Evolutionary conservation across 2,888 invertebrate genomes (phyloP), one percentile per base, ranked within the genome.

Genomic region (Diarsia dahlii): DNA sequence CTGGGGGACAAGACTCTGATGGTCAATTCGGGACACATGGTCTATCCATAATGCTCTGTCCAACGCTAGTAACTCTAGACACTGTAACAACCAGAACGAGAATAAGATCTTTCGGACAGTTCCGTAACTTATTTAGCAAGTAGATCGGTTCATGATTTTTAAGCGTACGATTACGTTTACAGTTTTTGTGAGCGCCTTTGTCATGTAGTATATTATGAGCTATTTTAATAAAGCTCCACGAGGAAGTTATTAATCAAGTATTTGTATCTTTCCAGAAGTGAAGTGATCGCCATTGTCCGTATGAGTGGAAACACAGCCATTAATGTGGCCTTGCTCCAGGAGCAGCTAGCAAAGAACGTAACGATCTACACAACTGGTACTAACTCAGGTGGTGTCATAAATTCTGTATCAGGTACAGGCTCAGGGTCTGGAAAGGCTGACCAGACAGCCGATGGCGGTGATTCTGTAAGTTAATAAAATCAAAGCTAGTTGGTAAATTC

Each of bases 291-390:
- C 0, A 97, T 98, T 10, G 98, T 98, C 0, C 96, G 97, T 5
- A 97, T 98, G 92, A 97, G 97, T 66, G 97, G 97, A 81, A 97
- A 97, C 75, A 97, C 97, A 0, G 97, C 98, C 46, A 97, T 98
- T 1, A 98, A 98, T 88, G 97, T 98, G 48, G 97, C 98, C n/a
- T 97, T 97, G 87, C 97, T 98, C 74, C 98, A 98, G 90, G 97
- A 97, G 83, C 97, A 97, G 78, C 93, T 97, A 23, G 94, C 95
- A 28, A 96, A 95, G 84, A 96, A 95, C 81, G 94, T 95, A 86
- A 95, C 95, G 20, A 92, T 95, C 56, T 95, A 97, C 91, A 88
- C 95, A 2, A 94, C 95, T 73, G 93, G 93, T 23, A 89, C 82
- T 9, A 90, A 86, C 77, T 54, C 78, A 60, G 84, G 78, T 62